These are phyloP conservation scores for Sebastes diaconus DNA, from an alignment of 2,797 vertebrate species.

Conservation along the genomic window DNA sequence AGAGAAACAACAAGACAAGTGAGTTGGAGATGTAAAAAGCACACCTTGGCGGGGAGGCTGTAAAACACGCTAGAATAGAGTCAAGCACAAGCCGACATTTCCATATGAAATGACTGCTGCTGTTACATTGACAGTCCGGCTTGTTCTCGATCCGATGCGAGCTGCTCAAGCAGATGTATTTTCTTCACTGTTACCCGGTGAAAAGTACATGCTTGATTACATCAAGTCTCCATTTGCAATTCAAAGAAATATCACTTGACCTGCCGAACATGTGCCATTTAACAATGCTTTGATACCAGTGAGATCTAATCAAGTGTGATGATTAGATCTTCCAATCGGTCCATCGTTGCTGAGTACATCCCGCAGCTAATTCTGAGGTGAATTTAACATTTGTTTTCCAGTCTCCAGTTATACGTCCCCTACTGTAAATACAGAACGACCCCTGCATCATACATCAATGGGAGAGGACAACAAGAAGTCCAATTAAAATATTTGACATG, in stretches of 20 bases:
- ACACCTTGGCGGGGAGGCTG: not conserved
- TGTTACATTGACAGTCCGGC: not conserved
- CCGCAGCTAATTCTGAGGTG: not conserved
- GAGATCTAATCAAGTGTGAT: not conserved
- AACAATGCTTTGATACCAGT: not conserved
- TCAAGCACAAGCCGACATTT: constrained; percentile 26
- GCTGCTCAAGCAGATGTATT: not conserved
- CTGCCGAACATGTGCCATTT: not conserved
- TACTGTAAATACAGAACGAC: not conserved
- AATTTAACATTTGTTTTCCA: not conserved
- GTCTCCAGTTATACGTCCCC: not conserved
- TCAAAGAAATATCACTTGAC: not conserved
- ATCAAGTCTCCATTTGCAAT: not conserved
- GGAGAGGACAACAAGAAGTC: not conserved
- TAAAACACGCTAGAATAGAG: not conserved
- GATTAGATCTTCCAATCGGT: not conserved
- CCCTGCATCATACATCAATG: not conserved
- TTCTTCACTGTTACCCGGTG: not conserved
- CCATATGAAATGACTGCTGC: constrained; percentile 40
- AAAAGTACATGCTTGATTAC: not conserved
- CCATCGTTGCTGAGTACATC: not conserved
- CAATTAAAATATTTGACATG: not conserved
- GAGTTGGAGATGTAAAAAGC: not conserved
- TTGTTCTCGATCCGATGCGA: not conserved
- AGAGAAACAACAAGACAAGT: constrained; percentile 4